Conservation (phyloP, 92 coral and sea anemone species). For the Palythoa heliodiscus region DNA sequence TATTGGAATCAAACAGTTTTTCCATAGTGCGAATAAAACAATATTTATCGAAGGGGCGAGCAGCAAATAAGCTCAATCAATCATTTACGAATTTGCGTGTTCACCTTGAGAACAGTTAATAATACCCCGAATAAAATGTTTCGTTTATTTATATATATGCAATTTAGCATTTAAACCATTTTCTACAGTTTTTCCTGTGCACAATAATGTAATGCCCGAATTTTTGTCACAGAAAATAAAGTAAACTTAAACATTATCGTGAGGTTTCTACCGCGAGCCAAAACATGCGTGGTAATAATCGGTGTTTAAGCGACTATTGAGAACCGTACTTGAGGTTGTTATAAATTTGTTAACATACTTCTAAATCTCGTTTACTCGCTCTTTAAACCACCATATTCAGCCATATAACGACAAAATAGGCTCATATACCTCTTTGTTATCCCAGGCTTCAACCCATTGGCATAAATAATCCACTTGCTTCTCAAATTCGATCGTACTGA, state of each 20-base stretch:
- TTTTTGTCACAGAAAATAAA: neutral
- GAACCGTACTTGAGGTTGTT: slow-evolving; percentile 12
- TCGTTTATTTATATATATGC: neutral
- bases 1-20: too few species aligned
- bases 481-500: slow-evolving; percentile 88
- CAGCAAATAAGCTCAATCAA: neutral
- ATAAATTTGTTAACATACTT: slow-evolving; percentile 11
- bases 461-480: slow-evolving; percentile 91
- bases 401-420: neutral
- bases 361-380: slow-evolving; percentile 14
- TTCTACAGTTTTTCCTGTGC: neutral
- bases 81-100: neutral
- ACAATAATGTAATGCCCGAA: neutral
- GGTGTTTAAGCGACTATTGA: slow-evolving; percentile 24
- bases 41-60: neutral
- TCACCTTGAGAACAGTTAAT: neutral
- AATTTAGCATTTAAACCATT: neutral
- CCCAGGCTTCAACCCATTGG: slow-evolving; percentile 95
- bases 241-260: neutral
- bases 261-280: neutral
- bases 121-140: neutral
- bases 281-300: neutral
- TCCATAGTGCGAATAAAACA: neutral
- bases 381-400: neutral
- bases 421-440: slow-evolving; percentile 76